Percentiles rank a stretch among this genome's conserved stretches.
Conservation (phyloP, 2,797 vertebrate species). For the Anguilla marmorata region DNA sequence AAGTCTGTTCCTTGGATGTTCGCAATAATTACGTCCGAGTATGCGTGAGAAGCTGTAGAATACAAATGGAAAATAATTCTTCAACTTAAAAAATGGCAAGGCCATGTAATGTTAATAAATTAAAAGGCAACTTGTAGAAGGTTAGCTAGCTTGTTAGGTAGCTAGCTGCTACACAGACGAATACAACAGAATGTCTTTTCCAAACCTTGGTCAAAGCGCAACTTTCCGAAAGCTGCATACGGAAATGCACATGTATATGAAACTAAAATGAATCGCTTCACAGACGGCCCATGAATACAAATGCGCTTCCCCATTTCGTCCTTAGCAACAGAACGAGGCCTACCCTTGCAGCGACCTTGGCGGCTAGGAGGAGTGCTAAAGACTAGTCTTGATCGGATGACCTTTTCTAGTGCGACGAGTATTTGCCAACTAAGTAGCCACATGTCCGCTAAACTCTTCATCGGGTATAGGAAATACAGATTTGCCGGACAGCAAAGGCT, state of each 20-base stretch:
- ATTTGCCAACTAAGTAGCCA: too few relatives aligned
- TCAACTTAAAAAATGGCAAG: background rate
- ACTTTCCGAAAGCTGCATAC: background rate
- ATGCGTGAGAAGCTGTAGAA: background rate
- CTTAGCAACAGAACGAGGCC: background rate
- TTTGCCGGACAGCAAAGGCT: background rate
- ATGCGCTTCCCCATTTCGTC: background rate
- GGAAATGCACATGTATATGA: background rate
- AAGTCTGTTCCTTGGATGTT: too few relatives aligned
- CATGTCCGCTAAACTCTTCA: background rate
- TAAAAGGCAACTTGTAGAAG: background rate
- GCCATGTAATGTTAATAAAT: background rate
- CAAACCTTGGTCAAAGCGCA: background rate
- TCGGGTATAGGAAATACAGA: background rate
- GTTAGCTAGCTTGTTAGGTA: background rate
- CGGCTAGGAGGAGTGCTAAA: background rate
- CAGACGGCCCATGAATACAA: background rate
- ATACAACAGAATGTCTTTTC: background rate
- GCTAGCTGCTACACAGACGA: background rate
- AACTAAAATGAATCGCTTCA: background rate
- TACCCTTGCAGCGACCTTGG: slow-evolving; percentile 57
- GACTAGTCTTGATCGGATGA: background rate
- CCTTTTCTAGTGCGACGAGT: background rate
- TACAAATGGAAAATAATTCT: background rate
- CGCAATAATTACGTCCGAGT: background rate